Percentiles rank a stretch among this genome's conserved stretches.
Evolutionary conservation across 2,113 vertebrate genomes (phyloP).

Genomic region (Prionailurus bengalensis): DNA sequence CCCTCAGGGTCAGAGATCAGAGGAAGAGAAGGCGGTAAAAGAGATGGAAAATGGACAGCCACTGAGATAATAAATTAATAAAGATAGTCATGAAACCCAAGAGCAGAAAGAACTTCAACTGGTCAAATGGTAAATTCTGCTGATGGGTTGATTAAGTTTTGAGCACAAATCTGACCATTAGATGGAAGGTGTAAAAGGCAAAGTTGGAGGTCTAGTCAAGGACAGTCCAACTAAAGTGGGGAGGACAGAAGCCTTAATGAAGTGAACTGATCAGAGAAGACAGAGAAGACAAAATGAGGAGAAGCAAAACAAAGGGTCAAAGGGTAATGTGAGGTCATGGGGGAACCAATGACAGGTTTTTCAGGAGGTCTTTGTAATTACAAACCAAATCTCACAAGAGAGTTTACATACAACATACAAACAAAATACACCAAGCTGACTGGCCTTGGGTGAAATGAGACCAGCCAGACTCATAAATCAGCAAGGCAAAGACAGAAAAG

Average conservation of each 20-base stretch:
- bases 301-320: background rate
- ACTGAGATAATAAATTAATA: conserved; percentile 2
- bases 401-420: background rate
- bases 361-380: background rate
- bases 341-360: background rate
- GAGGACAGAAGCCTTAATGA: background rate
- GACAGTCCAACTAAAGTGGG: background rate
- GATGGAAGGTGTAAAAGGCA: background rate
- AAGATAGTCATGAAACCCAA: conserved; percentile 3
- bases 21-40: background rate
- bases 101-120: background rate
- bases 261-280: background rate
- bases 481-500: background rate
- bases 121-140: background rate
- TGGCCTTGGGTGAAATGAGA: background rate
- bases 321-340: background rate
- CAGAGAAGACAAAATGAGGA: background rate
- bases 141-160: background rate
- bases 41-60: background rate
- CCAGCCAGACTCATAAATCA: background rate
- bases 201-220: background rate
- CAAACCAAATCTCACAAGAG: background rate
- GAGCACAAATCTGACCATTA: background rate
- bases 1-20: background rate
- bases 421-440: background rate